Base-by-base conservation (phyloP, 2,888 invertebrate species). In the Laspeyria flexula region DNA sequence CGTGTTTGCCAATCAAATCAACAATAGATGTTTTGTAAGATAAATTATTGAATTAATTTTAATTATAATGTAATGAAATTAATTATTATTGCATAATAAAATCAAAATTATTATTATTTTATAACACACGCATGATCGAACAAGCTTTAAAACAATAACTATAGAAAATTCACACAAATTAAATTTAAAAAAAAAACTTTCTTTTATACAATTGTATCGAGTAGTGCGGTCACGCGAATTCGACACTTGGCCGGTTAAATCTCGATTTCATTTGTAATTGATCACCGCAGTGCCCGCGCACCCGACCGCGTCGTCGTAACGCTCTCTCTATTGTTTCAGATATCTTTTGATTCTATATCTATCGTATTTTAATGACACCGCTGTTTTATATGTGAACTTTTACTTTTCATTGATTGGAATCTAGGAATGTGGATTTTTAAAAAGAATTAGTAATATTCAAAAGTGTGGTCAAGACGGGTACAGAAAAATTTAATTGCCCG, bases 281-380 rank as follows among this genome's bases (percentile, higher is more conserved):
- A 83, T 85, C 77, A 83, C 49, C 64, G 71, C 49, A 58, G 71
- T 69, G 70, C 68, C 62, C 42, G 65, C 67, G 75, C 75, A 73
- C 59, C 64, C 68, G 64, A 55, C 51, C 67, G 67, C 49, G 50
- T 51, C 68, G 41, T 71, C 64, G 57, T 21, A 21, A 3, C 72
- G 71, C 87, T 86, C 86, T 85, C 85, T 82, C 88, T 81, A 88
- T 88, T 88, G 88, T 88, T 80, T 78, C 60, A 71, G 69, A 75
- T 79, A 83, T 83, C 81, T 78, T 49, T 55, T 74, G 75, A 79
- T 79, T 75, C 75, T 75, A 71, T 77, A 79, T 75, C 74, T 75
- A 77, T 73, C 66, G 65, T 68, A 65, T 68, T 73, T 68, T 72
- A 70, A 72, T 77, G 73, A 73, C 74, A 69, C 71, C 41, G 61